These are phyloP conservation scores for Sphaerophoria taeniata DNA, from an alignment of 2,888 invertebrate species.

Conservation along the genomic window DNA sequence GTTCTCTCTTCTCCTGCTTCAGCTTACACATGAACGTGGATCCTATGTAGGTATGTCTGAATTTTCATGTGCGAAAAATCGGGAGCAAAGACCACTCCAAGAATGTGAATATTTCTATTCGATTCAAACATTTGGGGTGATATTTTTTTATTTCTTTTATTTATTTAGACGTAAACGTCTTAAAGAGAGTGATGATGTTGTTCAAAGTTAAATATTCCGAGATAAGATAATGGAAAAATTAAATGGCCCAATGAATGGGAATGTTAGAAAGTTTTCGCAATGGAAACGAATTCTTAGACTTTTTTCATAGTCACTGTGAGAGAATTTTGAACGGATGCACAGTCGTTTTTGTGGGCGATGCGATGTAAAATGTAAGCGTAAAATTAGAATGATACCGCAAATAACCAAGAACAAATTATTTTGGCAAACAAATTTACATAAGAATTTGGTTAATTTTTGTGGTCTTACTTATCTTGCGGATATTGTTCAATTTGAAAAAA, in stretches of 20 bases:
- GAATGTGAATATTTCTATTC: background rate
- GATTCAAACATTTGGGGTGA: conserved; percentile 8
- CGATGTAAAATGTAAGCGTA: background rate
- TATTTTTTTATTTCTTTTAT: background rate
- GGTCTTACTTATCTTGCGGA: too few relatives aligned
- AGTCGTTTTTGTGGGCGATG: background rate
- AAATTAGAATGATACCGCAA: conserved; percentile 5
- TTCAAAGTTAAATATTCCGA: conserved; percentile 28
- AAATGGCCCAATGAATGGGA: conserved; percentile 21
- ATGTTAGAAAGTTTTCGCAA: conserved; percentile 1
- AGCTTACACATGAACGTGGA: background rate
- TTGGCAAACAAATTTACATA: background rate
- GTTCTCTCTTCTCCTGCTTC: background rate
- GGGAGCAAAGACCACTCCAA: background rate
- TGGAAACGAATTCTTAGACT: background rate
- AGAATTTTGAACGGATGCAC: background rate
- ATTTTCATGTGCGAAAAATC: background rate
- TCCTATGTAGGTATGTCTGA: background rate
- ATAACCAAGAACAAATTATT: background rate
- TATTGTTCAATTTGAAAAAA: too few relatives aligned
- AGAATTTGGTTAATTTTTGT: background rate
- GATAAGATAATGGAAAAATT: conserved; percentile 32
- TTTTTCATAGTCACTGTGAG: background rate
- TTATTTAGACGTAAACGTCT: conserved; percentile 31
- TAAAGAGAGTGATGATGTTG: conserved; percentile 35